These are phyloP conservation scores for Moxostoma hubbsi DNA, from an alignment of 2,797 vertebrate genomes.

Conservation along the genomic window DNA sequence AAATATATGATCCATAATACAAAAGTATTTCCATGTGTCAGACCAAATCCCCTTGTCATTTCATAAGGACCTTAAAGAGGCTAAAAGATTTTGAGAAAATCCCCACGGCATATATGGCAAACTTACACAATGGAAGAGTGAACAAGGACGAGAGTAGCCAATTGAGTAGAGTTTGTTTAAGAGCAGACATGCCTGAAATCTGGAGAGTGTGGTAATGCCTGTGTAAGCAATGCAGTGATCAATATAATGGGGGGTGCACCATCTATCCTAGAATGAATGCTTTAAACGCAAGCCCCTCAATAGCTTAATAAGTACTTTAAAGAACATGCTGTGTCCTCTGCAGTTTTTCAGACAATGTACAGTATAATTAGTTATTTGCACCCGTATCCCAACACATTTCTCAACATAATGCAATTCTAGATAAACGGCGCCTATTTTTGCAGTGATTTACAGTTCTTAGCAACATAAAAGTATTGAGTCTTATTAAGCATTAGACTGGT, in stretches of 20 bases:
- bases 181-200: slow-evolving; percentile 71
- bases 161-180: slow-evolving; percentile 53
- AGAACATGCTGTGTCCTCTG: slow-evolving; percentile 3
- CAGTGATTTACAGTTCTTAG: slow-evolving; percentile 25
- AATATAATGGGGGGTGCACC: slow-evolving; percentile 75
- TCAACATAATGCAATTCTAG: slow-evolving; percentile 27
- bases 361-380: slow-evolving; percentile 37
- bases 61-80: slow-evolving; percentile 13
- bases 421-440: slow-evolving; percentile 28
- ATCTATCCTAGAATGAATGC: slow-evolving; percentile 70
- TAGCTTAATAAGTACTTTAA: slow-evolving; percentile 18
- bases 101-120: neutral
- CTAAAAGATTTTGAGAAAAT: slow-evolving; percentile 10
- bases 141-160: slow-evolving; percentile 34
- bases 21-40: neutral
- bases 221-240: slow-evolving; percentile 79
- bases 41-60: neutral
- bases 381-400: slow-evolving; percentile 21
- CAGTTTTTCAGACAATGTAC: neutral
- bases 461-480: slow-evolving; percentile 29
- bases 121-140: slow-evolving; percentile 4
- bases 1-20: neutral
- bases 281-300: slow-evolving; percentile 57
- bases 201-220: slow-evolving; percentile 79
- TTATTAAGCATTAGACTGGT: slow-evolving; percentile 28